These are phyloP conservation scores for Drosophila pectinifera DNA, from an alignment of 1,140 invertebrate species.

Conservation along the genomic window DNA sequence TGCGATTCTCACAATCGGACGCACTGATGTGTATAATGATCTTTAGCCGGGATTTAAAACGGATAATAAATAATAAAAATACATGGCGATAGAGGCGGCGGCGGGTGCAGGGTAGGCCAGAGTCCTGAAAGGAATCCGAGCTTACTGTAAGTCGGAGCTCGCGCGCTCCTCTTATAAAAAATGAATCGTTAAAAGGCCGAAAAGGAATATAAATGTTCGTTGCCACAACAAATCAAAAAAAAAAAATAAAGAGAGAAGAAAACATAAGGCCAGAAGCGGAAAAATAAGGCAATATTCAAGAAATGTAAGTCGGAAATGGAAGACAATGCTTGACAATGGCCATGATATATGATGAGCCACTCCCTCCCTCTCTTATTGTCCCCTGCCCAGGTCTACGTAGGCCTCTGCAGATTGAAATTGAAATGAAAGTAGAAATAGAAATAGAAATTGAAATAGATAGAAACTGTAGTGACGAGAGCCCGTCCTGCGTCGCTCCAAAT, in stretches of 20 bases:
- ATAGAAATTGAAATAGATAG: constrained; percentile 69
- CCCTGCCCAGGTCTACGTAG: constrained; percentile 1
- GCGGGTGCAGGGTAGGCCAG: constrained; percentile 1
- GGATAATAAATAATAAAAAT: constrained; percentile 84
- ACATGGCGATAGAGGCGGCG: constrained; percentile 51
- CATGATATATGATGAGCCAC: constrained; percentile 67
- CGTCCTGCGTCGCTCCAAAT: constrained; percentile 10
- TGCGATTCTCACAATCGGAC: constrained; percentile 81
- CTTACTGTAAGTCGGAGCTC: constrained; percentile 61
- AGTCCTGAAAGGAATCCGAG: constrained; percentile 49
- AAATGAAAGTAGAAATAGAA: constrained; percentile 25
- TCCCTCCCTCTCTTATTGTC: not conserved
- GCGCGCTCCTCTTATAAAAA: constrained; percentile 61
- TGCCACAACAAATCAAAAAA: constrained; percentile 75
- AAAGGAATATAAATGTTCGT: constrained; percentile 78
- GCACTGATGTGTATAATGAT: constrained; percentile 84
- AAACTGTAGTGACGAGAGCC: constrained; percentile 56
- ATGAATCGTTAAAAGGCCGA: constrained; percentile 81
- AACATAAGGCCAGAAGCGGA: constrained; percentile 41
- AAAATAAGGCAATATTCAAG: constrained; percentile 57
- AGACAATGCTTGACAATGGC: constrained; percentile 62
- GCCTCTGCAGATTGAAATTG: constrained; percentile 40
- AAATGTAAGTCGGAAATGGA: constrained; percentile 54
- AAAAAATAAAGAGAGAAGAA: constrained; percentile 5
- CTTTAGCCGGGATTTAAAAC: constrained; percentile 83